A percentile compares a stretch with the other conserved stretches of the same genome.
These are phyloP conservation scores for Pteruthius melanotis DNA, from an alignment of 2,113 vertebrate genomes.

Conservation along the genomic window DNA sequence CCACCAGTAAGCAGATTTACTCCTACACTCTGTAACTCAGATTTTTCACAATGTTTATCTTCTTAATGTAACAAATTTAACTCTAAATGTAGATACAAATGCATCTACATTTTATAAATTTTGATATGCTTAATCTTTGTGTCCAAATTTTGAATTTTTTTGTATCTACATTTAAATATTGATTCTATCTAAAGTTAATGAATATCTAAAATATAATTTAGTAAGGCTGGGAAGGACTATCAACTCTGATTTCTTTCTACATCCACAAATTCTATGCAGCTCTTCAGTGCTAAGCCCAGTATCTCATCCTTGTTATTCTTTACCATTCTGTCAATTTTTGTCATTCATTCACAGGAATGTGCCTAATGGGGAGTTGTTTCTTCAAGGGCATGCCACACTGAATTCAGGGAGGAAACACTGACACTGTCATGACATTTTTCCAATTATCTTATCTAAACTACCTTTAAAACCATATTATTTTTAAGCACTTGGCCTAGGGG, in stretches of 20 bases:
- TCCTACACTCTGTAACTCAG: fast-evolving
- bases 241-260: neutral
- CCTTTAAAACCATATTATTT: neutral
- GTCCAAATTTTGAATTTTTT: neutral
- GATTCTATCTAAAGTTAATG: neutral
- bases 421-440: neutral
- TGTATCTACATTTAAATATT: neutral
- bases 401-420: neutral
- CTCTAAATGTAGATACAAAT: neutral
- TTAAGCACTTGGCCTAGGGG: neutral
- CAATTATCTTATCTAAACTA: neutral
- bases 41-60: neutral
- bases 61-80: neutral
- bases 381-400: neutral
- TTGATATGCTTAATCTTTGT: neutral
- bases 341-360: neutral
- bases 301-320: neutral
- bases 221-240: neutral
- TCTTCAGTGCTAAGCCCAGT: neutral
- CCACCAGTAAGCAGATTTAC: neutral
- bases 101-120: fast-evolving
- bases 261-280: neutral
- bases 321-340: neutral
- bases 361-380: neutral
- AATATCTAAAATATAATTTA: neutral